A percentile compares a stretch with the other conserved stretches of the same genome.
phyloP scores from a whole-genome alignment of 2,113 vertebrate genomes.

The rabbit (Oryctolagus cuniculus) region mOryCun1.1 NC_091453.1:129562001-129562500 shows the following conservation, averaged over 20 bases:
- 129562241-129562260: conserved; percentile 24
- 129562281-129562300: not conserved
- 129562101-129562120: not conserved
- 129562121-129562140: not conserved
- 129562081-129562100: not conserved
- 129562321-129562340: not conserved
- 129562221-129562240: conserved; percentile 17
- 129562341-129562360: not conserved
- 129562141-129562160: conserved; percentile 28
- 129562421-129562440: not conserved
- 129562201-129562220: not conserved
- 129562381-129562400: not conserved
- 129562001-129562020: not conserved
- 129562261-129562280: conserved; percentile 2
- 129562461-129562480: not conserved
- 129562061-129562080: not conserved
- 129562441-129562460: no score
- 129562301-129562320: not conserved
- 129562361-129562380: not conserved
- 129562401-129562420: not conserved
- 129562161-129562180: not conserved
- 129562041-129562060: not conserved
- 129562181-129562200: not conserved
- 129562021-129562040: not conserved
- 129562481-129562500: not conserved